Evolutionary conservation across 1,140 invertebrate genomes (phyloP), one percentile per base, ranked within the genome.

Genomic region (Plectrocnemia conspersa): DNA sequence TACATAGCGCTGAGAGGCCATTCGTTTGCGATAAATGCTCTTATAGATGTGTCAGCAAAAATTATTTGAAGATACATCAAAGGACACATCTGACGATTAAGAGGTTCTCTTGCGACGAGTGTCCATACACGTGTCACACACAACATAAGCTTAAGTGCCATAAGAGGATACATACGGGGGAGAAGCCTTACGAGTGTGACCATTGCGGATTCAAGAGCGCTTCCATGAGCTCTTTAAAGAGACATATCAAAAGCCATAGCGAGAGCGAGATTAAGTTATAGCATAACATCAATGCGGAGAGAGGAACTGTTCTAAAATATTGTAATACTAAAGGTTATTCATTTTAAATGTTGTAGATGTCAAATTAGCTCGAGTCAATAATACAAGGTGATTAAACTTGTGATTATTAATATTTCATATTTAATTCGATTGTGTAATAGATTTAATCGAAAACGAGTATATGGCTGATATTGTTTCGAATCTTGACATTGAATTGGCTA

Each of bases 1-100:
- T 22, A 21, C 40, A 52, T 13, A 41, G 16, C 7, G 16, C 2
- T 18, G 49, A 52, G 25, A 24, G 49, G 3, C 49, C 49, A 5
- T 52, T 41, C 18, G 49, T 38, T 2, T 52, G 49, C 13, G 36
- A 52, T 29, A 23, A 29, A 24, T 52, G 49, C 19, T 19, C 49
- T 1, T 52, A 52, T 16, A 25, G 49, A 23, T 52, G 49, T 11
- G 16, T 52, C 49, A 52, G 18, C 13, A 21, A 22, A 2, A 32
- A 16, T 16, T 52, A 52, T 29, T 40, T 52, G 18, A 41, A 42
- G 25, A 41, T 52, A 5, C 49, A 52, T 41, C 36, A 41, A 22
- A 25, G 25, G 18, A 41, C 38, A 1, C 49, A 52, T 21, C 38
- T 52, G 3, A 10, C 36, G 6, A 19, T 29, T 7, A 52, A 42